Base-by-base conservation (phyloP, 2,797 vertebrate genomes). In the Bryconaethiops microstoma region DNA sequence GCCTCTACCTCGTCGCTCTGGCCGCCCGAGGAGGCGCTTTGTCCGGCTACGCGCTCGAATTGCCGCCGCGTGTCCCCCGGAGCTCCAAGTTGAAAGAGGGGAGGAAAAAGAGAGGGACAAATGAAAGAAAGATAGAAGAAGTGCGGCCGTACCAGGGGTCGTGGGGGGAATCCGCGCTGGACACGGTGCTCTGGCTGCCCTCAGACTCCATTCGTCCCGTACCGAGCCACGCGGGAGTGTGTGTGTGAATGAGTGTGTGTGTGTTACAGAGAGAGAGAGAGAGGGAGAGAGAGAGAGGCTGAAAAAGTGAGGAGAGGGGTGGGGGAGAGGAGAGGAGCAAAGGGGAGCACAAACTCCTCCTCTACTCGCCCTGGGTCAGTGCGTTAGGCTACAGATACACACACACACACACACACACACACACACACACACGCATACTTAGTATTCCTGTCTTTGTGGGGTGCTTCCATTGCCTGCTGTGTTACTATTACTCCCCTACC, bases 91-190 rank as follows among this genome's bases (percentile, higher is more conserved):
- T 48, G 29, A 39, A 16, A 80, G 82, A 80, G 86, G 59, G 70
- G 81, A 85, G 78, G 67, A 63, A 72, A 60, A 35, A 69, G 80
- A 88, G 75, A 25, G 2, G 1, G 9, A 21, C 29, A 3, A 29
- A 29, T 29, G 52, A 12, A 54, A 16, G 55, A 57, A 19, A 7
- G 42, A 57, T n/a, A 57, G 55, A 4, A 57, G 19, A n/a, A 63
- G 60, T 63, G 73, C 63, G 57, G 76, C 55, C 74, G 87, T 97
- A 98, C 97, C 97, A 98, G 91, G 97, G 97, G 90, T 98, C 97
- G 95, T 98, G 97, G 79, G 96, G 96, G 88, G 97, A 98, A 95
- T 98, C 97, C 94, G 96, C 91, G 90, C 94, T 93, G 94, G 96
- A 95, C 95, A 96, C 94, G 94, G 95, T 96, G 92, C 93, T 96